phyloP scores from a whole-genome alignment of 2,888 invertebrate species.

The Ramazzottius varieornatus region DNA sequence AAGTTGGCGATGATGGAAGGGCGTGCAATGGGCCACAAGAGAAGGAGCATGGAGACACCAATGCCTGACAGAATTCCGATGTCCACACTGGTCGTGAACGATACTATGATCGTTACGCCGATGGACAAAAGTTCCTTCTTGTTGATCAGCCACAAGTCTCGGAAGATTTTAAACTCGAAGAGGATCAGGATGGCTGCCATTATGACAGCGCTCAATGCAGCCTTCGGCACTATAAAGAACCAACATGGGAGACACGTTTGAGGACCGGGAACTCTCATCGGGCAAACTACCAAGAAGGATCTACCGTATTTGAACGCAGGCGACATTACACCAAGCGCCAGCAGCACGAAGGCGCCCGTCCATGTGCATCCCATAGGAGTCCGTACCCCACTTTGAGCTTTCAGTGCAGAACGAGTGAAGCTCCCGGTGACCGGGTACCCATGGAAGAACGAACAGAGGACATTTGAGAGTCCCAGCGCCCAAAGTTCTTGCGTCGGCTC shows the following conservation, averaged over 20 bases:
- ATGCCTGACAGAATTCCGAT: not conserved
- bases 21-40: not conserved
- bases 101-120: not conserved
- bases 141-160: not conserved
- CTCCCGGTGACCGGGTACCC: not conserved
- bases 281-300: too few relatives aligned
- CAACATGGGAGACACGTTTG: not conserved
- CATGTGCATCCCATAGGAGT: not conserved
- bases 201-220: not conserved
- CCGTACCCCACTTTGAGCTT: not conserved
- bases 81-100: not conserved
- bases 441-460: not conserved
- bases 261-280: too few relatives aligned
- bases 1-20: not conserved
- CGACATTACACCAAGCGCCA: not conserved
- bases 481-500: not conserved
- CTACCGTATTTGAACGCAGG: slow-evolving; percentile 1
- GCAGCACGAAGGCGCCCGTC: not conserved
- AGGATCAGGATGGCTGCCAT: not conserved
- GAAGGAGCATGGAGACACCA: not conserved
- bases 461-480: not conserved
- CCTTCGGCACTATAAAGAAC: not conserved
- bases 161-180: slow-evolving; percentile 4
- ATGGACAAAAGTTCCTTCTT: not conserved
- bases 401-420: not conserved